Conservation (phyloP, 2,797 vertebrate species). For the Acropternis orthonyx region DNA sequence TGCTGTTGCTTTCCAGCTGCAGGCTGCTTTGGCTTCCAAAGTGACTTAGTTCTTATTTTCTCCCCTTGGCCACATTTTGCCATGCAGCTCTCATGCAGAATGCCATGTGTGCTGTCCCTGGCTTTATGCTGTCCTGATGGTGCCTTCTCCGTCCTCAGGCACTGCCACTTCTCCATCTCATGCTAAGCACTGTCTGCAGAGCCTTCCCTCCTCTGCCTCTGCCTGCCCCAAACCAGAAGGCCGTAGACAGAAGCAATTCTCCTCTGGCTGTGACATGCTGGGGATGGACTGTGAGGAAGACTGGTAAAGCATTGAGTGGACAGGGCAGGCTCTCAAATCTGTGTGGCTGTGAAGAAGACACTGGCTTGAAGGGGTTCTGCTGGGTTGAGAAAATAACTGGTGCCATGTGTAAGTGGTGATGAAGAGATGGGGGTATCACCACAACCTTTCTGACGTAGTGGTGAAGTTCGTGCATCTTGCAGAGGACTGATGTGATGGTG, state of each 20-base stretch:
- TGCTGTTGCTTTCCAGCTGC: neutral
- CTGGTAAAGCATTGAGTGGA: neutral
- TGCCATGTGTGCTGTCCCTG: neutral
- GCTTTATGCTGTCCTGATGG: neutral
- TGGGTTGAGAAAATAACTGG: neutral
- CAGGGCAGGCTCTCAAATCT: neutral
- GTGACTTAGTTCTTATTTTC: neutral
- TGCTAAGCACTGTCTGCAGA: neutral
- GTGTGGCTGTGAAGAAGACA: neutral
- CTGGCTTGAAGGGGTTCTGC: neutral
- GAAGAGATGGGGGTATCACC: neutral
- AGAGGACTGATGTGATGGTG: neutral
- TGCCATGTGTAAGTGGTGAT: neutral
- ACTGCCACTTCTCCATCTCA: neutral
- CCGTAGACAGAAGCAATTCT: neutral
- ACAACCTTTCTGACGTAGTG: neutral
- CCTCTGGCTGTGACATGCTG: accelerated
- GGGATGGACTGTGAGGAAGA: neutral
- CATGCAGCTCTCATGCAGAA: neutral
- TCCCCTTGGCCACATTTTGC: neutral
- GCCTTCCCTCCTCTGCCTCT: neutral
- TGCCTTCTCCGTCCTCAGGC: neutral
- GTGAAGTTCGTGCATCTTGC: neutral
- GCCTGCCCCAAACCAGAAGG: neutral
- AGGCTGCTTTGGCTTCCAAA: neutral